A percentile compares a stretch with the other conserved stretches of the same genome.
Conservation (phyloP, 35 echinoderm and acorn worm genomes). For the Ophioderma brevispina region DNA sequence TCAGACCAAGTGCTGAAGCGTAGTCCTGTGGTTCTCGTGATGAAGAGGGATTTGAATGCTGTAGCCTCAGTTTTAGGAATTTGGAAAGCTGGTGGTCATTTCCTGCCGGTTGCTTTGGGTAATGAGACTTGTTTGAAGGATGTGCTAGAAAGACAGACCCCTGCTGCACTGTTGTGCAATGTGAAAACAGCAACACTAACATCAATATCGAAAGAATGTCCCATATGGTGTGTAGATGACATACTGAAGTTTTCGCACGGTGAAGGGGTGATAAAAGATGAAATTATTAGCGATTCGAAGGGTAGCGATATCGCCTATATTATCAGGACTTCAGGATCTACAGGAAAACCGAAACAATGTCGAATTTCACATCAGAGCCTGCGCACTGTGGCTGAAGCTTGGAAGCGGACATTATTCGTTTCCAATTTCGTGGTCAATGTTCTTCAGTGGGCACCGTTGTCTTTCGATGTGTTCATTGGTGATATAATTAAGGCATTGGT, state of each 20-base stretch:
- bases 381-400: background rate
- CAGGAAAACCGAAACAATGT: background rate
- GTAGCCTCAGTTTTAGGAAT: background rate
- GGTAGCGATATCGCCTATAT: background rate
- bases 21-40: background rate
- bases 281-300: background rate
- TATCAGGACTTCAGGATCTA: background rate
- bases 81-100: conserved; percentile 19
- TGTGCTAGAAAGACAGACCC: background rate
- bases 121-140: background rate
- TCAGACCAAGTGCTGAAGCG: background rate
- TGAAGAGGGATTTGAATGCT: background rate
- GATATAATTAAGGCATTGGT: background rate
- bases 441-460: background rate
- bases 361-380: background rate
- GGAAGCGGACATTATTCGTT: background rate
- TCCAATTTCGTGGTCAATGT: background rate
- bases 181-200: background rate
- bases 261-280: background rate
- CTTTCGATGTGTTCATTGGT: background rate
- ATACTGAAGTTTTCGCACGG: background rate
- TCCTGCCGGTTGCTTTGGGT: too few relatives aligned
- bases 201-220: background rate
- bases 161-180: conserved; percentile 10
- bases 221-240: background rate